Evolutionary conservation across 2,113 vertebrate genomes (phyloP), one percentile per base, ranked within the genome.

Genomic region (Polypterus senegalus): DNA sequence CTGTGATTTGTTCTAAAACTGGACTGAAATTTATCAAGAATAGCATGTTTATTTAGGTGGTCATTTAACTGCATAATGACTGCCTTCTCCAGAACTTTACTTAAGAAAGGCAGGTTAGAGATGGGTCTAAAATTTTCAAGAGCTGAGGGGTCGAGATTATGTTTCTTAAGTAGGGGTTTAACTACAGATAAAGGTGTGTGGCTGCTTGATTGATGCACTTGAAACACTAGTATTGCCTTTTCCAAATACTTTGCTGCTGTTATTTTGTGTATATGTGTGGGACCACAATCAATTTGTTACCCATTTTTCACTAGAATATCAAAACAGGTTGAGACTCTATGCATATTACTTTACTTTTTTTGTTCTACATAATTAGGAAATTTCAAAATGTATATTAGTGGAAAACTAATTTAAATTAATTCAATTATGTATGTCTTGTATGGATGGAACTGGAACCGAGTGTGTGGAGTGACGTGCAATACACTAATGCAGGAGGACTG

Each of bases 381-480:
- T 60, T 47, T 74, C 76, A 67, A 80, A 81, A 52, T 94, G 91
- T 97, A 88, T 91, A 92, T 93, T 88, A 93, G 90, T 92, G 89
- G 87, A 87, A 90, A 92, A 90, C 83, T 98, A 94, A 97, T 96
- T 97, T 94, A 97, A 93, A 77, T 69, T 78, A 78, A 91, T 93
- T 97, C 94, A 97, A 86, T 97, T 97, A 86, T 73, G 75, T 91
- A 86, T 90, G 90, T 92, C 87, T 87, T 81, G 78, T 76, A 76
- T 78, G 86, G 83, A 77, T 86, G 83, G 65, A 47, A 77, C 79
- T 71, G 86, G 67, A 66, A 44, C 27, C 27, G 27, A 27, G 27
- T 27, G 63, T 71, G 57, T 57, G 66, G 74, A 70, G 78, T 83
- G 77, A 81, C 71, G 76, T 47, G 1, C 70, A 48, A 79, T 85